phyloP scores from a whole-genome alignment of 2,888 invertebrate genomes.

The Parthenolecanium corni region DNA sequence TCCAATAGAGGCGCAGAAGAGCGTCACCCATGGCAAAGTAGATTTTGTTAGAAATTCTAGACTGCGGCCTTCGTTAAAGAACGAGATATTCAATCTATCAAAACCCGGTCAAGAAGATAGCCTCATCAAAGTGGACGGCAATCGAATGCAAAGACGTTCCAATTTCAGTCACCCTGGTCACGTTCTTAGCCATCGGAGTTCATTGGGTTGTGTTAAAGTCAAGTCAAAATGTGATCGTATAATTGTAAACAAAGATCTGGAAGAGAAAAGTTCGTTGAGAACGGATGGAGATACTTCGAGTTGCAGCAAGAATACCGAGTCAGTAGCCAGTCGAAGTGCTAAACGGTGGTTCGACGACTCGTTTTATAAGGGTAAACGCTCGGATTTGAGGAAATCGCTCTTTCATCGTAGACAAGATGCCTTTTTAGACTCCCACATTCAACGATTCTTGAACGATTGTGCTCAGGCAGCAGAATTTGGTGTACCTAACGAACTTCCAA shows the following conservation, averaged over 20 bases:
- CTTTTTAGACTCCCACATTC: conserved; percentile 10
- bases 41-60: conserved; percentile 15
- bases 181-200: no score
- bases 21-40: not conserved
- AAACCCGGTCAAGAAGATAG: not conserved
- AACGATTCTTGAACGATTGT: conserved; percentile 17
- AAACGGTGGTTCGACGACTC: not conserved
- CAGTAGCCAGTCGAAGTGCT: not conserved
- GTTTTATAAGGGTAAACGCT: not conserved
- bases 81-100: conserved; percentile 15
- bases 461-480: not conserved
- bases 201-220: not conserved
- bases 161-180: no score
- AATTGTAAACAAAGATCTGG: not conserved
- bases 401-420: not conserved
- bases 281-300: not conserved
- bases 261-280: not conserved
- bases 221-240: not conserved
- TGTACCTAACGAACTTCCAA: no score
- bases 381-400: not conserved
- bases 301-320: not conserved
- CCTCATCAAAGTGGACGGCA: no score
- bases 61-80: conserved; percentile 11
- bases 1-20: not conserved
- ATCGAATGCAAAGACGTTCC: no score